phyloP scores from a whole-genome alignment of 2,888 invertebrate species.

The Melieria omissa region DNA sequence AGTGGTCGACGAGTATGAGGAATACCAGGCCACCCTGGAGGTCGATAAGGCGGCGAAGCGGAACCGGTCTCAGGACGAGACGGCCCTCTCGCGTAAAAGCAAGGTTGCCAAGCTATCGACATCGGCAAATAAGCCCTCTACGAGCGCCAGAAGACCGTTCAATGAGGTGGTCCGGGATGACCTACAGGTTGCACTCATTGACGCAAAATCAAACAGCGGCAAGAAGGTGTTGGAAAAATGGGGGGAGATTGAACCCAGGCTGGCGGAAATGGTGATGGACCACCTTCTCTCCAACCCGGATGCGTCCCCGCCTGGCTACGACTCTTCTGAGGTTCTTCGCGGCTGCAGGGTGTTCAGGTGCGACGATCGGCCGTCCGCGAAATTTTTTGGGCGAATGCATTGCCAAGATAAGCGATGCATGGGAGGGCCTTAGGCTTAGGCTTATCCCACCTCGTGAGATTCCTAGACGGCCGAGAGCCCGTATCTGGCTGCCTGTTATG shows the following conservation, averaged over 20 bases:
- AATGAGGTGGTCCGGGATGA: background rate
- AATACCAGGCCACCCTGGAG: no score
- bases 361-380: slow-evolving; percentile 9
- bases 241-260: slow-evolving; percentile 3
- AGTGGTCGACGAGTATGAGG: no score
- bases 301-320: background rate
- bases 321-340: slow-evolving; percentile 6
- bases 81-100: no score
- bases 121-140: background rate
- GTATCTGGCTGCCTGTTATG: background rate
- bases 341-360: slow-evolving; percentile 21
- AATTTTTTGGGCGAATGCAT: slow-evolving; percentile 8
- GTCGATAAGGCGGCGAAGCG: no score
- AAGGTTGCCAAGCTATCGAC: no score
- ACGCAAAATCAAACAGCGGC: slow-evolving; percentile 1
- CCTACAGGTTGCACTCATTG: slow-evolving; percentile 9
- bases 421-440: no score
- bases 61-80: no score
- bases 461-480: no score
- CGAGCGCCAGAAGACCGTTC: background rate
- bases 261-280: slow-evolving; percentile 11
- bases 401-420: background rate
- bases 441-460: no score
- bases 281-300: background rate
- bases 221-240: slow-evolving; percentile 11